phyloP scores from a whole-genome alignment of 2,797 vertebrate genomes.

The Huso huso region DNA sequence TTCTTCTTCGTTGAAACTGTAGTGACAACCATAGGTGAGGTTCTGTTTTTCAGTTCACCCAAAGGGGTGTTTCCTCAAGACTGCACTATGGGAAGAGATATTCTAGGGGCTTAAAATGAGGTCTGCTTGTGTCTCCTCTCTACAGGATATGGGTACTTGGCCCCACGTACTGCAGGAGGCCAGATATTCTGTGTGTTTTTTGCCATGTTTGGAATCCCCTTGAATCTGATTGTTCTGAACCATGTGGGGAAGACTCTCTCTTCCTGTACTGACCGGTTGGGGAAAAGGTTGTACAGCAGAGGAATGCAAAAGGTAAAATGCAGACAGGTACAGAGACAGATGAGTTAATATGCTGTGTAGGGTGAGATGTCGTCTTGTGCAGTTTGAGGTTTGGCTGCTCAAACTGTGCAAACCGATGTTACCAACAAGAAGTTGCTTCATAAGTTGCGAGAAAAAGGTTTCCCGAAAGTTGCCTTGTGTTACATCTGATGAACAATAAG shows the following conservation, averaged over 20 bases:
- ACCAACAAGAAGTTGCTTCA: too few relatives aligned
- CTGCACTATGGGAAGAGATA: too few relatives aligned
- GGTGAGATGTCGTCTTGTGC: too few relatives aligned
- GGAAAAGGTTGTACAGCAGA: constrained; percentile 36
- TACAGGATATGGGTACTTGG: constrained; percentile 43
- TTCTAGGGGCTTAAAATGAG: constrained; percentile 10
- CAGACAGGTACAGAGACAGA: too few relatives aligned
- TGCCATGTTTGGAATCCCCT: constrained; percentile 47
- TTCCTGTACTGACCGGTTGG: constrained; percentile 35
- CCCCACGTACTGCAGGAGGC: constrained; percentile 42
- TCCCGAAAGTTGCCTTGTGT: too few relatives aligned
- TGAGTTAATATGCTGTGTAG: too few relatives aligned
- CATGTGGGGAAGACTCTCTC: constrained; percentile 40
- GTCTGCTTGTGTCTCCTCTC: constrained; percentile 1
- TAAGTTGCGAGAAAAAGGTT: too few relatives aligned
- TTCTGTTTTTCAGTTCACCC: background rate
- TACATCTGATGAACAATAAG: too few relatives aligned
- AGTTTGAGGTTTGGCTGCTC: too few relatives aligned
- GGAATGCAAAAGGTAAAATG: constrained; percentile 45
- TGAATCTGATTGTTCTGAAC: constrained; percentile 48
- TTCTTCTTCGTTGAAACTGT: constrained; percentile 50
- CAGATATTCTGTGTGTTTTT: constrained; percentile 53
- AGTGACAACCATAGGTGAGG: constrained; percentile 47
- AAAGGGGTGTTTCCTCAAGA: too few relatives aligned
- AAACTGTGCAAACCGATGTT: too few relatives aligned